Conservation (phyloP, 2,797 vertebrate genomes). For the Myotis myotis region DNA sequence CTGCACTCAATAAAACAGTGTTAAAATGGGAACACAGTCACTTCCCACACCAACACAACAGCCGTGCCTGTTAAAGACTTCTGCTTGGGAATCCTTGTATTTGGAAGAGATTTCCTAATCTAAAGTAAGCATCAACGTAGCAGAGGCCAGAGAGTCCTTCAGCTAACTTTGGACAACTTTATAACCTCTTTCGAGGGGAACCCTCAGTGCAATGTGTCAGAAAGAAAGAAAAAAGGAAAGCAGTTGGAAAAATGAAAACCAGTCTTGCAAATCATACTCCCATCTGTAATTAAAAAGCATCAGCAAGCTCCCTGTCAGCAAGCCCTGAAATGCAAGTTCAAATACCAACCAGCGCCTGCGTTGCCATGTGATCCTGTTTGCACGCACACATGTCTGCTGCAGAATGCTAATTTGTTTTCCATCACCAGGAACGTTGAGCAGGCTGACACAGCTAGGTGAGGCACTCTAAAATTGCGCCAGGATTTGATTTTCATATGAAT, state of each 20-base stretch:
- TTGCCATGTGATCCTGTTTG: background rate
- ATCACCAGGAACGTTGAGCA: background rate
- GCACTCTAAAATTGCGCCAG: slow-evolving; percentile 62
- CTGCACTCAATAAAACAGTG: background rate
- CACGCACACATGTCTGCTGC: background rate
- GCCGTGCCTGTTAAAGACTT: background rate
- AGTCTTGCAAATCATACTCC: background rate
- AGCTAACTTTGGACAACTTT: background rate
- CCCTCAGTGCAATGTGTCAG: background rate
- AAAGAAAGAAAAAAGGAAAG: background rate
- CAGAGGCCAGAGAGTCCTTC: background rate
- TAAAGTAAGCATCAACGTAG: background rate
- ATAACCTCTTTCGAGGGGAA: background rate
- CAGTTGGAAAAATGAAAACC: background rate
- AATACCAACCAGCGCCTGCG: background rate
- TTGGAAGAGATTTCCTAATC: background rate
- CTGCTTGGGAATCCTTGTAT: background rate
- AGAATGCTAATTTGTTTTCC: slow-evolving; percentile 45
- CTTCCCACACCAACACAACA: background rate
- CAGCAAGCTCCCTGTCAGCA: slow-evolving; percentile 3
- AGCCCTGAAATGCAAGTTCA: slow-evolving; percentile 17
- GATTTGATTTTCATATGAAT: slow-evolving; percentile 64
- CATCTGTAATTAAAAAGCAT: slow-evolving; percentile 29
- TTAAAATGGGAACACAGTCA: slow-evolving; percentile 41
- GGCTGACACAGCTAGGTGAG: slow-evolving; percentile 52